phyloP scores from a whole-genome alignment of 35 echinoderm and acorn worm genomes.

The Ophioderma brevispina region DNA sequence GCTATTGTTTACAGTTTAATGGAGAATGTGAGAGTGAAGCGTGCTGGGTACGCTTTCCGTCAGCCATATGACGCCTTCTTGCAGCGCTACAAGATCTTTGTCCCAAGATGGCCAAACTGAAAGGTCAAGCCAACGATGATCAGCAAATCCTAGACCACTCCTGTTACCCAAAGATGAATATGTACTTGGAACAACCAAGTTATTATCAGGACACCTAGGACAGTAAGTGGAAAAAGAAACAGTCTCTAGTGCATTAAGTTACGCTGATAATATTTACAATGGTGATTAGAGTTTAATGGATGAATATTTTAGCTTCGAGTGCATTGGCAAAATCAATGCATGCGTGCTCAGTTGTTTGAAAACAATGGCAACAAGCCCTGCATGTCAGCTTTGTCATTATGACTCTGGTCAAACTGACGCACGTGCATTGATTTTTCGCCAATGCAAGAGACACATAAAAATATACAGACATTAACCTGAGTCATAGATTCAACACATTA shows the following conservation, averaged over 20 bases:
- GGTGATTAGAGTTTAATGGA: too few species aligned
- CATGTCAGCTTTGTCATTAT: too few species aligned
- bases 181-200: constrained; percentile 82
- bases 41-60: constrained; percentile 94
- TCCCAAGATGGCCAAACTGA: constrained; percentile 94
- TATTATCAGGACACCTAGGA: constrained; percentile 93
- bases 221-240: constrained; percentile 64
- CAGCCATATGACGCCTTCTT: constrained; percentile 82
- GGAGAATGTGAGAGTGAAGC: constrained; percentile 91
- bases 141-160: constrained; percentile 63
- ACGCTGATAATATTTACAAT: too few species aligned
- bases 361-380: too few species aligned
- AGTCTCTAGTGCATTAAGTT: too few species aligned
- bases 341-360: not conserved
- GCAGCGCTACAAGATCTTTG: constrained; percentile 94
- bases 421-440: too few species aligned
- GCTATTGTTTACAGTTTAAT: constrained; percentile 52
- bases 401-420: too few species aligned
- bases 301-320: not conserved
- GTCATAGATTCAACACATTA: too few species aligned
- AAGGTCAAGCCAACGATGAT: constrained; percentile 58
- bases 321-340: not conserved
- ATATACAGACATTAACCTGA: too few species aligned
- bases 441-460: too few species aligned
- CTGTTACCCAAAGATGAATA: constrained; percentile 75